phyloP scores from a whole-genome alignment of 2,888 invertebrate species.

The Gnatocerus cornutus region DNA sequence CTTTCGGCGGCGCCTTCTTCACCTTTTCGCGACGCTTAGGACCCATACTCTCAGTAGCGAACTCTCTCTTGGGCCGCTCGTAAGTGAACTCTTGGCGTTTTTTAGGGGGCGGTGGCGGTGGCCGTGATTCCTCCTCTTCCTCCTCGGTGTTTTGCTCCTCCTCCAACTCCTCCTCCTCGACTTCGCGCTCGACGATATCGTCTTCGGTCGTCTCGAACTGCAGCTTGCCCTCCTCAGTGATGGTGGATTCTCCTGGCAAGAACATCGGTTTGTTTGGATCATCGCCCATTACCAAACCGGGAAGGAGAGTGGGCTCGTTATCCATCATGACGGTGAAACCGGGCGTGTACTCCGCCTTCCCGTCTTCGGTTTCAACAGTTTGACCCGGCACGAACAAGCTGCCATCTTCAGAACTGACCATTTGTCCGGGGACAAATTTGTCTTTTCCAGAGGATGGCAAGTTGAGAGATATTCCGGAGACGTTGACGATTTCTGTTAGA shows the following conservation, averaged over 20 bases:
- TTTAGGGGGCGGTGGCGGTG: slow-evolving; percentile 57
- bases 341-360: slow-evolving; percentile 83
- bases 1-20: slow-evolving; percentile 58
- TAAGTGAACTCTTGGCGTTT: slow-evolving; percentile 63
- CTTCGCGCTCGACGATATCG: slow-evolving; percentile 68
- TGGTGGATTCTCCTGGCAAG: slow-evolving; percentile 69
- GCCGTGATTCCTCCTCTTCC: slow-evolving; percentile 53
- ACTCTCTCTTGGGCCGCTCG: slow-evolving; percentile 67
- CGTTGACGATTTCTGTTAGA: slow-evolving; percentile 75
- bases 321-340: slow-evolving; percentile 86
- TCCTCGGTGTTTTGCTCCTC: slow-evolving; percentile 61
- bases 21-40: slow-evolving; percentile 66
- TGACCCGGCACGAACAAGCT: slow-evolving; percentile 78
- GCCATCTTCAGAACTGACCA: slow-evolving; percentile 77
- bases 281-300: slow-evolving; percentile 83
- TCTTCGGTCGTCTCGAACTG: slow-evolving; percentile 68
- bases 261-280: slow-evolving; percentile 72
- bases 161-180: slow-evolving; percentile 63
- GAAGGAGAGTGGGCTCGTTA: slow-evolving; percentile 85
- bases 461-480: slow-evolving; percentile 75
- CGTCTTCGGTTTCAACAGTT: slow-evolving; percentile 81
- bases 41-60: slow-evolving; percentile 64
- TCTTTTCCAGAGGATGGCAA: slow-evolving; percentile 76
- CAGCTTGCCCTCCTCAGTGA: slow-evolving; percentile 68
- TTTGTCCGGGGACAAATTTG: slow-evolving; percentile 83